These are phyloP conservation scores for Acleris cristana DNA, from an alignment of 2,888 invertebrate genomes.

Conservation along the genomic window DNA sequence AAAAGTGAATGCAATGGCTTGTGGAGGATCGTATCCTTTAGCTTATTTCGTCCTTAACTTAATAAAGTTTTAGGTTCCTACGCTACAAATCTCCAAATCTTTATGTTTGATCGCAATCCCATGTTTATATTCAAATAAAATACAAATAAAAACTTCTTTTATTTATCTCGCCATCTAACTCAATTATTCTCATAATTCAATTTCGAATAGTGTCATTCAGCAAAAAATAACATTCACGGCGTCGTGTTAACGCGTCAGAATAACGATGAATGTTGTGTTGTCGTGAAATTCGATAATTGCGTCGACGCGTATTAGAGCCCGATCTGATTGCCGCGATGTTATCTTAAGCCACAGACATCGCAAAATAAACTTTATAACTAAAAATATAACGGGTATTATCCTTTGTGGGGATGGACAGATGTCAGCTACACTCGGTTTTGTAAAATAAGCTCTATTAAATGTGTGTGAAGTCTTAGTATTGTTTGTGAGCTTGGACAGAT, in stretches of 20 bases:
- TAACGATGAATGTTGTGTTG: constrained; percentile 25
- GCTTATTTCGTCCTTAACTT: no score
- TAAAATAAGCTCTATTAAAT: no score
- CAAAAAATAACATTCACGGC: background rate
- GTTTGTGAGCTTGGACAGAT: constrained; percentile 15
- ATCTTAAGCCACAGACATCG: background rate
- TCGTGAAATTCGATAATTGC: constrained; percentile 37
- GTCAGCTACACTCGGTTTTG: background rate
- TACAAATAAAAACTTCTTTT: no score
- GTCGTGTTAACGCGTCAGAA: constrained; percentile 13
- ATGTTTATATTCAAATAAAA: no score
- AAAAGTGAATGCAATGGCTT: no score
- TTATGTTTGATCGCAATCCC: no score
- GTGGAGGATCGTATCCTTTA: no score
- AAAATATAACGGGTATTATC: background rate
- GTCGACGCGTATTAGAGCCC: constrained; percentile 12
- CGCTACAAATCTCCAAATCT: no score
- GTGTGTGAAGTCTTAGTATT: background rate
- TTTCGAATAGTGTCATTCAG: background rate
- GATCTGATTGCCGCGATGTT: constrained; percentile 24
- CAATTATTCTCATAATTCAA: background rate
- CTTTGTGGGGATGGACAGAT: constrained; percentile 14
- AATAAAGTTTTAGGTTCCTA: no score
- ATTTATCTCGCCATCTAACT: no score
- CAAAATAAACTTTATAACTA: background rate